Evolutionary conservation across 2,797 vertebrate species (phyloP).

Genomic region (Bovichtus variegatus): DNA sequence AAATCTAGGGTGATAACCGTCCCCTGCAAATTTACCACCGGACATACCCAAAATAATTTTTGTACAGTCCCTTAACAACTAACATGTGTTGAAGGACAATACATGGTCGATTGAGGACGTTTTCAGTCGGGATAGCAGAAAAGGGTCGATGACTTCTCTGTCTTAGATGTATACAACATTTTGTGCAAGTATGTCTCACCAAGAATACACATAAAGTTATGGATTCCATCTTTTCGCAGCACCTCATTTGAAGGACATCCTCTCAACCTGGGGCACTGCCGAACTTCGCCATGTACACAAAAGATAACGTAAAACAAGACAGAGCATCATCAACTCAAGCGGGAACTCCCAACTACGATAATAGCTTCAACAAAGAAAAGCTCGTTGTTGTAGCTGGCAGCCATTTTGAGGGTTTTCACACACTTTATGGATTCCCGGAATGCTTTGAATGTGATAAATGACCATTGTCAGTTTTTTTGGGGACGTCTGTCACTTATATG

Average conservation of each 20-base stretch:
- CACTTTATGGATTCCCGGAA: conserved; percentile 66
- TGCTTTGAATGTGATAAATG: conserved; percentile 58
- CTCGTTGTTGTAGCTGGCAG: conserved; percentile 35
- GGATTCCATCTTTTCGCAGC: conserved; percentile 19
- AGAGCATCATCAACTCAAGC: conserved; percentile 7
- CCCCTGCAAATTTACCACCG: too few species aligned
- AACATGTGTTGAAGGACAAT: not conserved
- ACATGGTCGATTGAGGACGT: not conserved
- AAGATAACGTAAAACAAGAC: conserved; percentile 21
- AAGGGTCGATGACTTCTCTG: not conserved
- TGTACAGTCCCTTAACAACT: not conserved
- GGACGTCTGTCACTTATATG: not conserved
- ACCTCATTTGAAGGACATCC: not conserved
- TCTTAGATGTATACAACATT: not conserved
- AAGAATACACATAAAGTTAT: not conserved
- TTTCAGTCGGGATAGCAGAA: not conserved
- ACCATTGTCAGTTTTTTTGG: conserved; percentile 5
- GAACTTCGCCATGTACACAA: not conserved
- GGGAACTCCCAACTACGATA: conserved; percentile 13
- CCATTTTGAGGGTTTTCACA: conserved; percentile 52
- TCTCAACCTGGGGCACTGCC: not conserved
- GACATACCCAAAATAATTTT: too few species aligned
- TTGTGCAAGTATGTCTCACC: too few species aligned
- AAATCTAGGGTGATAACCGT: not conserved
- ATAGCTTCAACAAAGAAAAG: conserved; percentile 6